Base-by-base conservation (phyloP, 2,113 vertebrate genomes). In the Leiothrix lutea region DNA sequence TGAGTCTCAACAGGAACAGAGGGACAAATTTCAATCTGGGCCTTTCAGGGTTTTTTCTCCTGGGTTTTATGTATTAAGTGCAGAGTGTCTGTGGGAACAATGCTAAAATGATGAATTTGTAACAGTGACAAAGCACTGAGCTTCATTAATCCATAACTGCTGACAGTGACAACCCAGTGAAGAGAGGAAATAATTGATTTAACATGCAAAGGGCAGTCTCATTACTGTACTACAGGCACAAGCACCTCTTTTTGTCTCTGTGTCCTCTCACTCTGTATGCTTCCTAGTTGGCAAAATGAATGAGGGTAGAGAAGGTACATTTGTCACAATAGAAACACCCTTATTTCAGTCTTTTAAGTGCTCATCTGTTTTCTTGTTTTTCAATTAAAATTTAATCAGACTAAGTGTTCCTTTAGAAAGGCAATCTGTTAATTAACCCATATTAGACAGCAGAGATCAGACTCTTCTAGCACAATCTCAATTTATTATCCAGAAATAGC, bases 401-500 rank as follows among this genome's bases (percentile, higher is more conserved):
- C 35, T 60, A 89, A 94, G 61, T 54, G 47, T 87, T 87, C 53
- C 58, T 85, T 90, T 50, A 53, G 42, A 95, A 88, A 85, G 28
- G 70, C 40, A 83, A 85, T 61, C 50, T 61, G 60, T 75, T 93
- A 81, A 93, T 85, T 92, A 91, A 93, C n/a, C 35, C 16, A 3
- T 61, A 77, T 10, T n/a, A n/a, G 20, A 57, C 44, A 80, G 38
- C 47, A 85, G 28, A 90, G 93, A 60, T 54, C 54, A 74, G 12
- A 33, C 23, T 69, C 25, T 88, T 90, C 54, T 77, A 77, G 36
- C 12, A 81, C 29, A 92, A 31, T 88, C 66, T 80, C 66, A 75
- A 61, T 71, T 88, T 61, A 90, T 82, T 92, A 82, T 85, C 36
- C 48, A 93, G 70, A 92, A 80, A 91, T 75, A 91, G 28, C 40